Evolutionary conservation across 2,888 invertebrate species (phyloP), one percentile per base, ranked within the genome.

Genomic region (Monochamus alternatus): DNA sequence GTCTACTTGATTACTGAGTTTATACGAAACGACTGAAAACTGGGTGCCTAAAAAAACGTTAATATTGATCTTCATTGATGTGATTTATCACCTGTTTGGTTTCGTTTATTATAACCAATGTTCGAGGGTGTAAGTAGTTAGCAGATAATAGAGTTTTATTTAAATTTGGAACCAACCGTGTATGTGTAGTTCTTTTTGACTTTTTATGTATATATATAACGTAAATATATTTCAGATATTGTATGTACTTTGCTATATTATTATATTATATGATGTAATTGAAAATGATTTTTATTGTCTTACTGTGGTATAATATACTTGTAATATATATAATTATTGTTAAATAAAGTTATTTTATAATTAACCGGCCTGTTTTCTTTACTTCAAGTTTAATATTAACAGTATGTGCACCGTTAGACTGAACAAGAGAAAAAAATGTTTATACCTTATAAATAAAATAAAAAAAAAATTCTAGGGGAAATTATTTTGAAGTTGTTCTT

Each of bases 11-110:
- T 70, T 77, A 63, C 60, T 32, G 69, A 67, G 70, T 60, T 65
- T 65, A 44, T 58, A 72, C 66, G 78, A 77, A 76, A 73, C 78
- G 82, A 84, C 82, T 83, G 82, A 84, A 79, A 75, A 81, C 81
- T 82, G 82, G 84, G 84, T 85, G 85, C 83, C 84, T 82, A 80
- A 81, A 75, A 80, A 67, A 75, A 78, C 78, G 78, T 80, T 76
- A 78, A 68, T 75, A 73, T 58, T 77, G 76, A 79, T 79, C 76
- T 76, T 71, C 77, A 78, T 78, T 76, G 78, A 81, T 80, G 82
- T 81, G 82, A 82, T 84, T 62, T 81, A 77, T 75, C 76, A 75
- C 75, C 74, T 78, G 73, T 78, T 76, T 75, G 78, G 79, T 81
- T 80, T 79, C 51, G 72, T 67, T 68, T 63, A 63, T 62, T 76